Evolutionary conservation across 30 jellyfish, hydroid and myxozoan species (phyloP), one percentile per base, ranked within the genome.

Genomic region (Morbakka virulenta): DNA sequence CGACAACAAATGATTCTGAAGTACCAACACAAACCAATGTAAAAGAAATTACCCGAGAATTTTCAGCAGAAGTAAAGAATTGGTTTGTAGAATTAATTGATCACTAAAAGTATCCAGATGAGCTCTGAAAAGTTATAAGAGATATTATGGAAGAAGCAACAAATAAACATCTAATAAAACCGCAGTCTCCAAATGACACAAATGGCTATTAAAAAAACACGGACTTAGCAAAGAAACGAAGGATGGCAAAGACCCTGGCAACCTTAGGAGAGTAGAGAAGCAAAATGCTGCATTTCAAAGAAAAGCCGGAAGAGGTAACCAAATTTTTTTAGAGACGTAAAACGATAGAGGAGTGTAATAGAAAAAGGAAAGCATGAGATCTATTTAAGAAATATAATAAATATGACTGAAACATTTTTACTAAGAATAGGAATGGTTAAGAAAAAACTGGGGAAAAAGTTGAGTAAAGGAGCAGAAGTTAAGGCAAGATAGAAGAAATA

Each of bases 41-140:
- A 34, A 72, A 0, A 24, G 36, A 71, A 3, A 35, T 35, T 17
- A 35, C 83, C 79, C 35, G n/a, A 34, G 72, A 71, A 20, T 0
- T 71, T 71, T 21, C 83, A 71, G 83, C 48, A 48, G 79, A 35
- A 48, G 79, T 71, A 71, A 34, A 71, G 28, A 71, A 35, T 48
- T 34, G 48, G 41, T 71, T 34, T 71, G 83, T 28, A 71, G 83
- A 50, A 11, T 71, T 71, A 71, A 64, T 34, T 48, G 48, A 71
- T 34, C 28, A 50, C 32, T 36, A 71, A 31, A 48, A 48, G 50
- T 67, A 35, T 67, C 83, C 83, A 35, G 83, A 35, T n/a, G 72
- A 71, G 79, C 32, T 71, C 35, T 71, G 79, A 72, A 73, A 71
- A 71, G 79, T 17, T 20, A 64, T 71, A 30, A 34, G 47, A 25